Percentiles rank a stretch among this genome's conserved stretches.
Evolutionary conservation across 1,140 invertebrate species (phyloP).

Genomic region (Helicoverpa zea): DNA sequence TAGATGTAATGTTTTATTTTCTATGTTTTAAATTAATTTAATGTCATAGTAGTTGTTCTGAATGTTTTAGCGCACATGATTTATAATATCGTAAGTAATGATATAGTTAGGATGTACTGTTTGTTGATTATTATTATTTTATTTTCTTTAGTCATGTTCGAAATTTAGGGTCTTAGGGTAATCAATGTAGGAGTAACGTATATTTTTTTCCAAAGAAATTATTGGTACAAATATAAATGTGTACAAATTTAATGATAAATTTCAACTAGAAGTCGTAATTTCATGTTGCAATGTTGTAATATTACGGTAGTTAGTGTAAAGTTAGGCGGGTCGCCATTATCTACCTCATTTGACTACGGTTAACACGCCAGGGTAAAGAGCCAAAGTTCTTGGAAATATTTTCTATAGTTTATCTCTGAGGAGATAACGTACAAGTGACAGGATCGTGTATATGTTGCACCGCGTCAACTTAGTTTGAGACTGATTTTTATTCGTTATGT

Average conservation of each 20-base stretch:
- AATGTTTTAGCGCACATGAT: constrained; percentile 77
- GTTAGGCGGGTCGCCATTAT: constrained; percentile 76
- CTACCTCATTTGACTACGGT: constrained; percentile 79
- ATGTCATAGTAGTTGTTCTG: constrained; percentile 69
- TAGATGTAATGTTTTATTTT: constrained; percentile 82
- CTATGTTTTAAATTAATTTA: constrained; percentile 75
- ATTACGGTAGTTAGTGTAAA: constrained; percentile 79
- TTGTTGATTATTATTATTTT: constrained; percentile 87
- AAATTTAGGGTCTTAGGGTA: constrained; percentile 69
- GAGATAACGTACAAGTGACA: constrained; percentile 62
- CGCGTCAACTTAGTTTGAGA: constrained; percentile 65
- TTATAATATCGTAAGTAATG: constrained; percentile 69
- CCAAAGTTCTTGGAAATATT: constrained; percentile 82
- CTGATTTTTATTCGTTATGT: constrained; percentile 71
- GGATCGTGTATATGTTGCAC: not conserved
- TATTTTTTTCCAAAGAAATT: constrained; percentile 84
- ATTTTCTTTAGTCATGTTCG: constrained; percentile 76
- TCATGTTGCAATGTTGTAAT: constrained; percentile 82
- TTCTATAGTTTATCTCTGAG: constrained; percentile 74
- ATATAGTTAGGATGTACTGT: constrained; percentile 73
- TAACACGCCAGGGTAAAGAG: constrained; percentile 80
- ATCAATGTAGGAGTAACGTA: constrained; percentile 66
- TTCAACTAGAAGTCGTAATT: constrained; percentile 79
- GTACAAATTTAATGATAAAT: constrained; percentile 79
- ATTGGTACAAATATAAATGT: constrained; percentile 84